Conservation (phyloP, 1,140 invertebrate species). For the Scaptodrosophila lebanonensis region DNA sequence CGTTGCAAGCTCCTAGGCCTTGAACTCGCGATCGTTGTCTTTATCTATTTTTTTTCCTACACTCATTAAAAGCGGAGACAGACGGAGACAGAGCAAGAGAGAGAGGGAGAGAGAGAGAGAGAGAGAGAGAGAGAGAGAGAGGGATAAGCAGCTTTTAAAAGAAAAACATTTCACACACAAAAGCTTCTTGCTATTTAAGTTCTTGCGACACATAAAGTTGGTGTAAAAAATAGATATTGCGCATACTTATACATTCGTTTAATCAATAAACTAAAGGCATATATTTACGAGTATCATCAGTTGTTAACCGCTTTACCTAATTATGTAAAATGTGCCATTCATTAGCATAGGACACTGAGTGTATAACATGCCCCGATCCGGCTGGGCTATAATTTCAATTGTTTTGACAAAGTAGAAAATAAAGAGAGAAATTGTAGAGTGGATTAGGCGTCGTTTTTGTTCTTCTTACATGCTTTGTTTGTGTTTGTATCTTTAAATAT, state of each 20-base stretch:
- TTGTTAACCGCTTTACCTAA: constrained; percentile 63
- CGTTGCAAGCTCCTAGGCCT: no score
- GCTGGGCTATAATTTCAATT: constrained; percentile 55
- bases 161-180: not conserved
- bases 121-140: constrained; percentile 1
- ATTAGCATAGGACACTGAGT: constrained; percentile 76
- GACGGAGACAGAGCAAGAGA: not conserved
- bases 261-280: no score
- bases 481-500: constrained; percentile 3
- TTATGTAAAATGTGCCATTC: constrained; percentile 76
- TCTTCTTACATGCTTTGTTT: constrained; percentile 5
- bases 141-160: not conserved
- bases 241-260: no score
- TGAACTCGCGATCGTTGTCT: no score
- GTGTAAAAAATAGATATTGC: no score
- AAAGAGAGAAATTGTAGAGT: constrained; percentile 51
- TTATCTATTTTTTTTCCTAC: constrained; percentile 3
- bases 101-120: not conserved
- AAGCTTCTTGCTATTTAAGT: constrained; percentile 9
- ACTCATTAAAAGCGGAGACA: constrained; percentile 3
- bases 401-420: constrained; percentile 22
- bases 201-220: no score
- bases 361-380: constrained; percentile 71
- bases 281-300: no score
- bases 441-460: constrained; percentile 35